phyloP scores from a whole-genome alignment of 2,797 vertebrate genomes.

The Gallinago nigripennis region DNA sequence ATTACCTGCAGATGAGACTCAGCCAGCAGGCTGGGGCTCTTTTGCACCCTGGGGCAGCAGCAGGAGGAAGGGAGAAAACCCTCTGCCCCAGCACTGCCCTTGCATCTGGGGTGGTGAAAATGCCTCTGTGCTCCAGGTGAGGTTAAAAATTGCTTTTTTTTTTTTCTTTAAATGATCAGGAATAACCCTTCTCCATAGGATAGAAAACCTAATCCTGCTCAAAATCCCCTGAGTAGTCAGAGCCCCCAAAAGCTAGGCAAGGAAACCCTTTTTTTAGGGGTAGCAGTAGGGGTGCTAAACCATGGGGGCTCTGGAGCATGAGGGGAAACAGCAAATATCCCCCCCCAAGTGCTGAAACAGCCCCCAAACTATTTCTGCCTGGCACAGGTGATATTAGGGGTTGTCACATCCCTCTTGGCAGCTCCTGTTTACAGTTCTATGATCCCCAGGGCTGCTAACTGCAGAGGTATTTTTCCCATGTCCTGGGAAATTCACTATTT shows the following conservation, averaged over 20 bases:
- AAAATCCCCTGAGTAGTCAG: neutral
- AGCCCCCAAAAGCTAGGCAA: neutral
- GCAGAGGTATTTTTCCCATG: neutral
- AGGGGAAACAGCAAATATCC: neutral
- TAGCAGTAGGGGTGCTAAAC: neutral
- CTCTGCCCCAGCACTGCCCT: rapidly evolving
- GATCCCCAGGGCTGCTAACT: rapidly evolving
- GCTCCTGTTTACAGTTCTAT: neutral
- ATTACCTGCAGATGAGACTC: too few species aligned
- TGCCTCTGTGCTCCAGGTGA: too few species aligned
- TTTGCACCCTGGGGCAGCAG: neutral
- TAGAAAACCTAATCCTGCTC: neutral
- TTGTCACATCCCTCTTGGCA: rapidly evolving
- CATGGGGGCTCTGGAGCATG: neutral
- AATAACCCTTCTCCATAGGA: neutral
- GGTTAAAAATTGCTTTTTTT: neutral
- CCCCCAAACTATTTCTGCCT: rapidly evolving
- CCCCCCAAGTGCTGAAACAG: rapidly evolving
- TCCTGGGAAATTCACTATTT: neutral
- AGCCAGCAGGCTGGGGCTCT: neutral
- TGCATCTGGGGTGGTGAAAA: rapidly evolving
- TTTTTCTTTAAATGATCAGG: neutral
- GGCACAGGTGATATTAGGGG: neutral
- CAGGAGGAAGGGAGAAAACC: rapidly evolving
- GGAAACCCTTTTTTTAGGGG: neutral